Evolutionary conservation across 2,797 vertebrate genomes (phyloP), one percentile per base, ranked within the genome.

Genomic region (Manis crassicaudata): DNA sequence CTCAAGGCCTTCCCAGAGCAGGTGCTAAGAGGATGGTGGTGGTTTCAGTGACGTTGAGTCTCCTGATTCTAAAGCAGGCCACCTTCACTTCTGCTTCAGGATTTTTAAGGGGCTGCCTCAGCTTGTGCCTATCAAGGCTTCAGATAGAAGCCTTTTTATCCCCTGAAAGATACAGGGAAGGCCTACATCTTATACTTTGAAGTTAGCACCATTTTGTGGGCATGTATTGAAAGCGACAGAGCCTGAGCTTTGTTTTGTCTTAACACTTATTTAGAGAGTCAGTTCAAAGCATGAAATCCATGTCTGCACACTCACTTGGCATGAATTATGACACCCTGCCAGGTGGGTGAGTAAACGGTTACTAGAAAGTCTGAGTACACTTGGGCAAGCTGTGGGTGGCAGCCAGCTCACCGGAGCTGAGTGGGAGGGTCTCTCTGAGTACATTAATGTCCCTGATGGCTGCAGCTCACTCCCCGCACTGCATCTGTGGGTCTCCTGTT

Each of bases 341-440:
- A 80, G 37, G 43, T 87, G 60, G 92, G 90, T 20, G 91, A 93
- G 27, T 77, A 68, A 93, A 54, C 1, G 29, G 60, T 97, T 96
- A 85, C 83, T 96, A 90, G 83, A 92, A 97, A 96, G 95, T 83
- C 62, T 93, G 73, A 93, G 52, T 32, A 43, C 58, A 14, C 93
- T 77, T 5, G 23, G 35, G 43, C 17, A 21, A 79, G 92, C n/a
- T 81, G 79, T 63, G 65, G 46, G 82, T 2, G 43, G 62, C 67
- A 1, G 62, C 77, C 52, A 27, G 83, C 67, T 68, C 58, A 40
- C 35, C 1, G 14, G 37, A 60, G 25, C 62, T 67, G 68, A 77
- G 54, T 32, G 37, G 82, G 88, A 92, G 81, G 89, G 79, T 77
- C 87, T 91, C 70, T 1, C 13, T 8, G 67, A 90, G 32, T 62